Evolutionary conservation across 1,140 invertebrate species (phyloP), one percentile per base, ranked within the genome.

Genomic region (Dufourea novaeangliae): DNA sequence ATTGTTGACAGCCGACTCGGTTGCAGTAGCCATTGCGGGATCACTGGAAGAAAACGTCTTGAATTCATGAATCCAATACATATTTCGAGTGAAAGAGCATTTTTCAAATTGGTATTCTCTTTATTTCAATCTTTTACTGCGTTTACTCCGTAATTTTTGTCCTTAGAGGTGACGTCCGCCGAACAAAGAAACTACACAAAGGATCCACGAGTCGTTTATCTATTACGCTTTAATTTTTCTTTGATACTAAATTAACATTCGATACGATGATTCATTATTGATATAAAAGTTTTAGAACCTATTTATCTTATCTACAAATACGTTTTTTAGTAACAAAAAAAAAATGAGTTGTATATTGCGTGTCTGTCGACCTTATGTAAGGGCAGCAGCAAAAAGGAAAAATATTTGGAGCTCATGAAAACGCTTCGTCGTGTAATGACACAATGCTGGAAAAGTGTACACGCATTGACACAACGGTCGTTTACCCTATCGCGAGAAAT

Each of bases 21-120:
- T 61, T 77, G 79, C 83, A 14, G 90, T 87, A 54, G 90, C 89
- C 90, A 91, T 90, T 41, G 69, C 44, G 22, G 41, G 69, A 7
- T 70, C 34, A 34, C 82, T 83, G 52, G 52, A 83, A 82, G 34
- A 69, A 6, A 71, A 83, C 50, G 63, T 22, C 32, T 52, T 12
- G 20, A 46, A 56, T 61, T 46, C 20, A 46, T 46, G 32, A 76
- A 44, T 70, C 14, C 29, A 5, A 34, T n/a, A 50, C 46, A 8
- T n/a, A 8, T n/a, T n/a, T 5, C 20, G 20, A 5, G 34, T 8
- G 34, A 37, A 50, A 8, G 20, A n/a, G 14, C 3, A 37, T 52
- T 63, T 46, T 69, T 1, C 1, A 11, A 7, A 61, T 20, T 37
- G 44, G 17, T 39, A 29, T 32, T 11, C 7, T 32, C 41, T 27